Evolutionary conservation across 2,888 invertebrate species (phyloP).

Genomic region (Orthonychiurus folsomi): DNA sequence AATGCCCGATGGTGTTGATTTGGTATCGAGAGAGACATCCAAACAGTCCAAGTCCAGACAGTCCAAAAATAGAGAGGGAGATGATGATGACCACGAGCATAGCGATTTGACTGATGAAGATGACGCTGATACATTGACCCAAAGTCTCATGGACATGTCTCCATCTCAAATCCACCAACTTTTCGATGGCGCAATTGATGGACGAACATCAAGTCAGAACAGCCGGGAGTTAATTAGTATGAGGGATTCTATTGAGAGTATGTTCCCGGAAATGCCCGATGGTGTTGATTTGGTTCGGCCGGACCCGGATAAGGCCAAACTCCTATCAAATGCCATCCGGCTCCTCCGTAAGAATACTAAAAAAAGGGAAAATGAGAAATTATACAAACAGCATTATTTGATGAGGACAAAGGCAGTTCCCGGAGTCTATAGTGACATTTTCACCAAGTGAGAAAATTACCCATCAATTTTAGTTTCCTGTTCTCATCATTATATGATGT

Average conservation of each 20-base stretch:
- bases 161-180: slow-evolving; percentile 11
- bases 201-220: too few species aligned
- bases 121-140: background rate
- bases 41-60: background rate
- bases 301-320: slow-evolving; percentile 13
- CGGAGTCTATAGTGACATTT: slow-evolving; percentile 18
- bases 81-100: background rate
- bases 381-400: slow-evolving; percentile 15
- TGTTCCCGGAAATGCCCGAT: slow-evolving; percentile 12
- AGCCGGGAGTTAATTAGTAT: too few species aligned
- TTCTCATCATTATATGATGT: too few species aligned
- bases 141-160: slow-evolving; percentile 10
- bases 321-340: slow-evolving; percentile 9
- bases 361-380: background rate
- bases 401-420: slow-evolving; percentile 15
- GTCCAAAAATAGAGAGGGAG: background rate
- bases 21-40: too few species aligned
- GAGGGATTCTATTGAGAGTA: slow-evolving; percentile 8
- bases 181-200: slow-evolving; percentile 3
- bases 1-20: background rate
- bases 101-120: background rate
- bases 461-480: too few species aligned
- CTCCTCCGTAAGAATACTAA: slow-evolving; percentile 8
- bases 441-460: background rate
- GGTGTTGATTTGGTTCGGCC: slow-evolving; percentile 6